phyloP scores from a whole-genome alignment of 2,797 vertebrate genomes.

The Mionectes olivaceus region DNA sequence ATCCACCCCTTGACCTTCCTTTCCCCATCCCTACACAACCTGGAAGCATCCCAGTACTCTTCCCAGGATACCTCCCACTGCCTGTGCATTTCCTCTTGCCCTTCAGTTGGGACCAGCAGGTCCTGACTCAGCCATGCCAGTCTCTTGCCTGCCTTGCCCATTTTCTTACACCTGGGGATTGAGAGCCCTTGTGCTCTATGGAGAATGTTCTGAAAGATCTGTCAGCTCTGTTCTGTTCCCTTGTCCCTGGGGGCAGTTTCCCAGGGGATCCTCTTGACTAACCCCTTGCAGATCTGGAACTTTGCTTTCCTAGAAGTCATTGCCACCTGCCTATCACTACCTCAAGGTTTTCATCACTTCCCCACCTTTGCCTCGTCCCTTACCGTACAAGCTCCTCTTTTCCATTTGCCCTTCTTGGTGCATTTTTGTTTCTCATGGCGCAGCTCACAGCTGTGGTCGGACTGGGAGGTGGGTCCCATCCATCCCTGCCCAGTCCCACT shows the following conservation, averaged over 20 bases:
- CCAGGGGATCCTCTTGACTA: neutral
- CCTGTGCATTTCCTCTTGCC: neutral
- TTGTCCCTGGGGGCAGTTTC: neutral
- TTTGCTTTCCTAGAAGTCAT: neutral
- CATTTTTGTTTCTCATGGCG: neutral
- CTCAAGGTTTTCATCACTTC: conserved; percentile 24
- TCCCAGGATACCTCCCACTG: neutral
- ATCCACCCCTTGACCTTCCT: neutral
- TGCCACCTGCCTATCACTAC: conserved; percentile 34
- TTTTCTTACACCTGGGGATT: neutral
- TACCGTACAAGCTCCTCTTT: neutral
- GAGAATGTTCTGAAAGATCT: neutral
- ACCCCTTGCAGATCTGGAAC: neutral
- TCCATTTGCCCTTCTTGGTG: neutral
- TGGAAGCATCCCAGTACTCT: fast-evolving
- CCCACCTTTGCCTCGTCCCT: neutral
- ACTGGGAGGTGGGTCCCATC: neutral
- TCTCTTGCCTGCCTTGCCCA: neutral
- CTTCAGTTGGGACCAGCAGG: neutral
- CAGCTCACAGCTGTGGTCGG: neutral
- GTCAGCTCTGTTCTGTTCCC: neutral
- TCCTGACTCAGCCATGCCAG: neutral
- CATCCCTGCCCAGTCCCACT: neutral
- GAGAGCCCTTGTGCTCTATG: neutral
- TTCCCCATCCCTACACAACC: neutral